Percentiles rank a stretch among this genome's conserved stretches.
These are phyloP conservation scores for Tortricodes alternella DNA, from an alignment of 2,888 invertebrate genomes.

Conservation along the genomic window DNA sequence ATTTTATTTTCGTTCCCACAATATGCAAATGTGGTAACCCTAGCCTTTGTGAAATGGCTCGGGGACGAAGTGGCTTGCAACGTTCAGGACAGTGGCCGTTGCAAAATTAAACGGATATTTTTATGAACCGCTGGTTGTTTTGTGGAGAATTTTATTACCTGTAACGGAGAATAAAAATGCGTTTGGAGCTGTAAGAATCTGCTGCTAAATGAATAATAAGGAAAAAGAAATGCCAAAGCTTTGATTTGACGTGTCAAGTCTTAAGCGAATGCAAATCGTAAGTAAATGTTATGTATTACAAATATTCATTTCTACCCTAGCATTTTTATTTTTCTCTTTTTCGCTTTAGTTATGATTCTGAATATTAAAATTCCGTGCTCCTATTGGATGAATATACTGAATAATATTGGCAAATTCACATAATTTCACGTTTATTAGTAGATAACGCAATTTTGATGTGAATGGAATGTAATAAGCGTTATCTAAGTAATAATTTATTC, in stretches of 20 bases:
- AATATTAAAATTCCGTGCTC: too few species aligned
- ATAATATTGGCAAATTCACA: constrained; percentile 3
- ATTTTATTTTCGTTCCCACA: constrained; percentile 1
- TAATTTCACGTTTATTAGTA: constrained; percentile 2
- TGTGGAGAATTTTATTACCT: constrained; percentile 18
- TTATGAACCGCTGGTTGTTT: constrained; percentile 18
- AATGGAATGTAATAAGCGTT: constrained; percentile 10
- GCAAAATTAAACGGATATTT: constrained; percentile 29
- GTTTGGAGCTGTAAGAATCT: too few species aligned
- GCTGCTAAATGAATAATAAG: too few species aligned
- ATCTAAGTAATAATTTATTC: not conserved
- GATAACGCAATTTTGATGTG: constrained; percentile 10
- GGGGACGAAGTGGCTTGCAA: constrained; percentile 18
- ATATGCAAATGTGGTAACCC: constrained; percentile 26
- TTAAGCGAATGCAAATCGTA: too few species aligned
- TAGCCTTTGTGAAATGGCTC: constrained; percentile 21
- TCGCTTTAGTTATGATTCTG: too few species aligned
- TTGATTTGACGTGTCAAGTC: too few species aligned
- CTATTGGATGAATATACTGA: not conserved
- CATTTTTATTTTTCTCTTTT: too few species aligned
- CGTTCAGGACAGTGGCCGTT: constrained; percentile 1
- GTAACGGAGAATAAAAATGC: not conserved
- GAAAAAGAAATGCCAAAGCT: too few species aligned
- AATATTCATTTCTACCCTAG: too few species aligned
- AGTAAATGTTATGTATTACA: too few species aligned